Conservation (phyloP, 2,113 vertebrate genomes). For the Lepus timidus region DNA sequence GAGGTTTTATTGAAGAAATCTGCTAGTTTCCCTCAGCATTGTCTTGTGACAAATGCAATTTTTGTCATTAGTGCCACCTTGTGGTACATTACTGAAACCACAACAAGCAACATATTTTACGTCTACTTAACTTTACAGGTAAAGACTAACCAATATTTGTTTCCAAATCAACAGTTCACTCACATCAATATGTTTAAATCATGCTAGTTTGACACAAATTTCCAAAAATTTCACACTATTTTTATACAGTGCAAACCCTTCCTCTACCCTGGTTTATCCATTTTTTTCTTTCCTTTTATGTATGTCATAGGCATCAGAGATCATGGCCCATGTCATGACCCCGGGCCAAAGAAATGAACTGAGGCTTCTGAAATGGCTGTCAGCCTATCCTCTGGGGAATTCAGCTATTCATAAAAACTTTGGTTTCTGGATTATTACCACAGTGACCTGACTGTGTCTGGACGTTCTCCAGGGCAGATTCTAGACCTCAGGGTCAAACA, state of each 20-base stretch:
- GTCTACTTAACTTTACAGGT: neutral
- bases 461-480: neutral
- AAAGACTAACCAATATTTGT: neutral
- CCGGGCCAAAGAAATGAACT: neutral
- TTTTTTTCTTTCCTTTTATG: neutral
- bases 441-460: neutral
- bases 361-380: neutral
- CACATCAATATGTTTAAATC: constrained; percentile 32
- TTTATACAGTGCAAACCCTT: neutral
- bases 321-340: neutral
- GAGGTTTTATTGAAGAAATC: neutral
- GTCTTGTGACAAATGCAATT: neutral
- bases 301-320: neutral
- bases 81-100: constrained; percentile 52
- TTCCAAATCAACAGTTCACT: constrained; percentile 2
- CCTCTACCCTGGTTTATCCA: neutral
- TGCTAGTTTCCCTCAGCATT: neutral
- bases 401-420: neutral
- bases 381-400: neutral
- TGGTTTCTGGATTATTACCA: neutral
- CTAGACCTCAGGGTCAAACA: neutral
- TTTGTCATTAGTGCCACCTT: constrained; percentile 62
- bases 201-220: neutral
- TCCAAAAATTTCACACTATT: neutral
- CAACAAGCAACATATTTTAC: neutral